These are phyloP conservation scores for Leptinotarsa tumamoca DNA, from an alignment of 2,888 invertebrate genomes.

Conservation along the genomic window DNA sequence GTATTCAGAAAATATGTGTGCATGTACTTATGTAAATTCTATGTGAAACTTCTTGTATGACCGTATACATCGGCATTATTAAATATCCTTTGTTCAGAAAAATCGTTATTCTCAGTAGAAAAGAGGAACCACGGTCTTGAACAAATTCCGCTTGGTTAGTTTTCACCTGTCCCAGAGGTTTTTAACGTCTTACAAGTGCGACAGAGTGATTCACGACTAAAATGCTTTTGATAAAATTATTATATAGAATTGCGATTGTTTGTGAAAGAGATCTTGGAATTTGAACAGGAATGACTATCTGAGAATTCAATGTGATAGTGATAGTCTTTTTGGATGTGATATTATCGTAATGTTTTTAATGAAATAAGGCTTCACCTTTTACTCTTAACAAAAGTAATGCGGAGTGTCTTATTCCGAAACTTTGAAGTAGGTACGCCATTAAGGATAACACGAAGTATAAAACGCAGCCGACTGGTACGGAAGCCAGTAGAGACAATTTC, in stretches of 20 bases:
- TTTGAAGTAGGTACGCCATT: too few species aligned
- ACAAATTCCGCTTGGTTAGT: conserved; percentile 47
- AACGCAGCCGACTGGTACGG: too few species aligned
- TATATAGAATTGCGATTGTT: not conserved
- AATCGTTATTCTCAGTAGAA: conserved; percentile 39
- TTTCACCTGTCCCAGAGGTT: conserved; percentile 42
- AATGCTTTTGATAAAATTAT: not conserved
- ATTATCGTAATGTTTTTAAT: too few species aligned
- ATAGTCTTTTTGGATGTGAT: too few species aligned
- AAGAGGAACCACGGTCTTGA: conserved; percentile 51
- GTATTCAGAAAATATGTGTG: not conserved
- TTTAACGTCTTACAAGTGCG: conserved; percentile 18
- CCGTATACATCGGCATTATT: conserved; percentile 6
- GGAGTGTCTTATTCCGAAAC: too few species aligned
- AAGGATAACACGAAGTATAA: too few species aligned
- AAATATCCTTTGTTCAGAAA: conserved; percentile 21
- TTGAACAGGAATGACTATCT: too few species aligned
- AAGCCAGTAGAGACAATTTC: too few species aligned
- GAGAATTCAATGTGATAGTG: too few species aligned
- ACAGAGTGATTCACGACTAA: conserved; percentile 31
- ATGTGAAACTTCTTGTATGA: not conserved
- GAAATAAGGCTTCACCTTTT: too few species aligned
- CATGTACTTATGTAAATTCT: conserved; percentile 1
- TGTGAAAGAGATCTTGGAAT: too few species aligned
- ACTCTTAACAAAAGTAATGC: too few species aligned